Base-by-base conservation (phyloP, 2,888 invertebrate species). In the Balanococcus diminutus region DNA sequence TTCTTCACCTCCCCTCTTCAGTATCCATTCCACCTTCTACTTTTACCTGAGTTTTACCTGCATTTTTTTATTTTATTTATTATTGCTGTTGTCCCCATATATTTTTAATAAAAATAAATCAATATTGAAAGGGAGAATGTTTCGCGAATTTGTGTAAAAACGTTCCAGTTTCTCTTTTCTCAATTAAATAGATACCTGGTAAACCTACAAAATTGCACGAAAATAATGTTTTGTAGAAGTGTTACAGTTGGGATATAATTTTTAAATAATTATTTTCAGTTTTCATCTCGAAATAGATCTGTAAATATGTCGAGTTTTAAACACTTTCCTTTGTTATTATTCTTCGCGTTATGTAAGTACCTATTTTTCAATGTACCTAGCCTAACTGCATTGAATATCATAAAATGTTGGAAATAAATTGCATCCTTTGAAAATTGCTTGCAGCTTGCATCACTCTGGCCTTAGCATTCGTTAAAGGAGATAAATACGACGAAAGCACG, bases 321-420 rank as follows among this genome's bases (percentile, higher is more conserved):
- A 79, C 75, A 79, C 36, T 79, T 79, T 19, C 36, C 36, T 36
- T 79, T 79, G n/a, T 79, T 79, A 79, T 19, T 79, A 36, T 9
- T 79, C 8, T 9, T 79, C 4, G n/a, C 75, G 1, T 36, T 79
- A 19, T 36, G 75, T 79, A 79, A 79, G 75, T 79, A 79, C n/a
- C 14, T 11, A 2, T 2, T 42, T 42, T 36, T 46, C 1, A 46
- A 46, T 42, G 14, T 42, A 42, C 42, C 42, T 42, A 46, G 14
- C 42, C 42, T 42, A 46, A 2, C 46, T 46, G 2, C 3, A 46
- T n/a, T 2, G n/a, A n/a, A 46, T n/a, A n/a, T n/a, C 5, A 42
- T 42, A 1, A 39, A 39, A 14, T 42, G 11, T 42, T 67, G 8
- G 25, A 67, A 22, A 22, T 14, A 25, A 1, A 14, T 67, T 28